phyloP scores from a whole-genome alignment of 2,113 vertebrate genomes.

The Mobula birostris region DNA sequence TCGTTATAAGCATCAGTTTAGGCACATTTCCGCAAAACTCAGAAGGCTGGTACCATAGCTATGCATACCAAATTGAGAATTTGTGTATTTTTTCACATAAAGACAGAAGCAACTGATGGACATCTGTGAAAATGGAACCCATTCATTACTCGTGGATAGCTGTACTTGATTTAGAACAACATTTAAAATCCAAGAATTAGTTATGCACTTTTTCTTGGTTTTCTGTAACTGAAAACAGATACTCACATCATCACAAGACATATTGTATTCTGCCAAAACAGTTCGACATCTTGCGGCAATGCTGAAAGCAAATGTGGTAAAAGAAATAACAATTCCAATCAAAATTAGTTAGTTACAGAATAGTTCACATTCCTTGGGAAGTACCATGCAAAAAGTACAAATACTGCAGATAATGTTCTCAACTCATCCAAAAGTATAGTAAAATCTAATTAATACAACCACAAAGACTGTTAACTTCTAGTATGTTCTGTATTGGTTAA shows the following conservation, averaged over 20 bases:
- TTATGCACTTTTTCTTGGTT: background rate
- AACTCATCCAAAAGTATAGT: background rate
- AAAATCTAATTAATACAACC: background rate
- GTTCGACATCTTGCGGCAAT: constrained; percentile 95
- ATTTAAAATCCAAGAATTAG: background rate
- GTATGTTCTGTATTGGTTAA: background rate
- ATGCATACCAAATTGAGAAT: no score
- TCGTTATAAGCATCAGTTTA: no score
- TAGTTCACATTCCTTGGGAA: background rate
- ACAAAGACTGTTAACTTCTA: background rate
- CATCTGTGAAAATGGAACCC: no score
- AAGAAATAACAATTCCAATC: constrained; percentile 47
- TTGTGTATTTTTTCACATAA: no score
- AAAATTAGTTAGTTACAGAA: background rate
- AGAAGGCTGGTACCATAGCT: no score
- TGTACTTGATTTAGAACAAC: background rate
- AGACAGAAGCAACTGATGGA: no score
- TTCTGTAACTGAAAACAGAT: background rate
- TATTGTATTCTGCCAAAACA: constrained; percentile 96
- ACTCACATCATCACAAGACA: constrained; percentile 99
- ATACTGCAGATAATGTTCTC: background rate
- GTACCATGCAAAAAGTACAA: background rate
- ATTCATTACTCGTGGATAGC: no score
- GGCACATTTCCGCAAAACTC: no score
- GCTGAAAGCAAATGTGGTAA: constrained; percentile 63